Evolutionary conservation across 2,113 vertebrate species (phyloP), one percentile per base, ranked within the genome.

Genomic region (Nibea coibor): DNA sequence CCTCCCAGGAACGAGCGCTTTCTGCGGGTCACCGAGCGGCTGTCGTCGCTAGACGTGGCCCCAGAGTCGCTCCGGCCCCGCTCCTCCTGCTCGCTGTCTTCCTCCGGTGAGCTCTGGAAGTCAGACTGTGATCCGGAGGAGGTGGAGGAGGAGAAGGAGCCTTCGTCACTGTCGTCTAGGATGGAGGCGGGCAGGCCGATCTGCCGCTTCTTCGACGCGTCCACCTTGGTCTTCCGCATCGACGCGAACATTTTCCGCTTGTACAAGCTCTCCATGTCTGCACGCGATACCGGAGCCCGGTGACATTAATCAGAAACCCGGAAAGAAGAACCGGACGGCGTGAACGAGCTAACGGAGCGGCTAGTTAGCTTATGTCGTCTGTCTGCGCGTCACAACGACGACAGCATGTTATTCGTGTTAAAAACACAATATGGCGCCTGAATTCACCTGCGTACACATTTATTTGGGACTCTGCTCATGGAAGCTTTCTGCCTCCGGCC

Each of bases 211-310:
- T 92, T 92, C 5, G 86, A 80, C 0, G 87, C 91, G 20, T 74
- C 93, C 69, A 86, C 91, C 26, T 93, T 93, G 70, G 92, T 94
- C 65, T 93, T 94, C 42, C 93, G 89, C 93, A 94, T 93, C 1
- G 93, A 93, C 5, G 91, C 93, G 89, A 93, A 94, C 87, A 94
- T 92, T 42, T 93, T 93, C n/a, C 93, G 88, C 84, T 94, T 94
- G 91, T 94, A 94, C 20, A 94, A 73, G 51, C 93, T 93, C 91
- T 94, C 93, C 93, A 94, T 94, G 85, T 73, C 68, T 81, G 86
- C 76, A 50, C 77, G 72, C 48, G 84, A 68, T 8, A 5, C 53
- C 61, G 63, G 72, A 77, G 26, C 17, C 62, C 83, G 63, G 78
- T 48, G 76, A 82, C 84, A 90, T 86, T 7, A 84, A 88, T 84